These are phyloP conservation scores for Numida meleagris DNA, from an alignment of 2,113 vertebrate genomes.

Conservation along the genomic window DNA sequence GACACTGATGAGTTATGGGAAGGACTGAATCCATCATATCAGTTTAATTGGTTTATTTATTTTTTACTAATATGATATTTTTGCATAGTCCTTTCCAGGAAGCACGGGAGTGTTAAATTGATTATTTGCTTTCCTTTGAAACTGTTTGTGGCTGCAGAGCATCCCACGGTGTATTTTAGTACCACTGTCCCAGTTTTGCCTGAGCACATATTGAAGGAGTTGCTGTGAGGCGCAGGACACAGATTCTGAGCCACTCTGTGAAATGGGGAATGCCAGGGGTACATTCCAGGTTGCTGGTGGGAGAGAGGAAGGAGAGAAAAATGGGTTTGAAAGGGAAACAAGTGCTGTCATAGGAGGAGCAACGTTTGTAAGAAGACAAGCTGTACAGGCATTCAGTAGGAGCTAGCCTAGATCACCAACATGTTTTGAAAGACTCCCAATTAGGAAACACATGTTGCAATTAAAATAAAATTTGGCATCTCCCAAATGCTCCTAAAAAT, in stretches of 20 bases:
- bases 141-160: background rate
- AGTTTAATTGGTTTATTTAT: background rate
- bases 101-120: background rate
- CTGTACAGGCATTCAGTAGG: background rate
- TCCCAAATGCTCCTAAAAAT: background rate
- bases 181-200: background rate
- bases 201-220: fast-evolving
- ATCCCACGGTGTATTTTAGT: background rate
- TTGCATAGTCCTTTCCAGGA: background rate
- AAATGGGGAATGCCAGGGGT: background rate
- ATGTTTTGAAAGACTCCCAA: background rate
- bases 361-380: background rate
- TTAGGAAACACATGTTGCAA: background rate
- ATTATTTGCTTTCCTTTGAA: background rate
- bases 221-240: fast-evolving
- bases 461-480: background rate
- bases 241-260: background rate
- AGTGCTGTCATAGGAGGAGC: background rate
- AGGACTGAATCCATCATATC: background rate
- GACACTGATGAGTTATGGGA: background rate
- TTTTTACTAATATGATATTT: background rate
- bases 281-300: fast-evolving
- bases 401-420: background rate
- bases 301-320: background rate
- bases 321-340: background rate